These are phyloP conservation scores for Empidonax traillii DNA, from an alignment of 2,113 vertebrate genomes.

Conservation along the genomic window DNA sequence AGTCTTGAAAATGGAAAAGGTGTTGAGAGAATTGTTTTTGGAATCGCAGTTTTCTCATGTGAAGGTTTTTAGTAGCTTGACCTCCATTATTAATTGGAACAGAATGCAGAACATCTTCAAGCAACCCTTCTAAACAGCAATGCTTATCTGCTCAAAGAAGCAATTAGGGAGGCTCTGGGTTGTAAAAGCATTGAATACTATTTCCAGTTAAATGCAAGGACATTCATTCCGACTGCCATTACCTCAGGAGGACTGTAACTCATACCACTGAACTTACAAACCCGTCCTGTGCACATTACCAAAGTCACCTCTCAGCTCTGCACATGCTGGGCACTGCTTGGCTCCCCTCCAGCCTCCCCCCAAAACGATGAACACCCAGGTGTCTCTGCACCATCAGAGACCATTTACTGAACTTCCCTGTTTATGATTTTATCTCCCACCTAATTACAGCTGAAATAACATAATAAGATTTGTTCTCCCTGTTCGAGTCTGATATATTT, in stretches of 20 bases:
- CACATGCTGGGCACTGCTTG: slow-evolving; percentile 8
- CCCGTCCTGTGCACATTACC: background rate
- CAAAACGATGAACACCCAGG: background rate
- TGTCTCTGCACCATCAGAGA: background rate
- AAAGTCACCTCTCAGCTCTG: slow-evolving; percentile 19
- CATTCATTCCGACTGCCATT: slow-evolving; percentile 31
- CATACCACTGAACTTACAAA: slow-evolving; percentile 17
- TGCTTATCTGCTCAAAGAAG: slow-evolving; percentile 44
- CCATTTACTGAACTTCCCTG: background rate
- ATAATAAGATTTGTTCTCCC: slow-evolving; percentile 63
- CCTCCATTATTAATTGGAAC: slow-evolving; percentile 28
- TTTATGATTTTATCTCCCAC: slow-evolving; percentile 67
- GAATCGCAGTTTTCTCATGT: background rate
- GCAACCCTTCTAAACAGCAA: slow-evolving; percentile 17
- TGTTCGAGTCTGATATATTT: slow-evolving; percentile 68
- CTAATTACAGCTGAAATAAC: slow-evolving; percentile 75
- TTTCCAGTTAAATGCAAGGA: slow-evolving; percentile 57
- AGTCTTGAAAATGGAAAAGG: background rate
- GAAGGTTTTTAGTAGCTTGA: background rate
- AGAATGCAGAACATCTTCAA: background rate
- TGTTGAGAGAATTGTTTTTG: background rate
- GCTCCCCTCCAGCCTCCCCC: slow-evolving; percentile 20
- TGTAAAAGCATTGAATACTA: slow-evolving; percentile 27
- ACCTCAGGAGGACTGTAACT: slow-evolving; percentile 45
- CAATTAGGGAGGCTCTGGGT: slow-evolving; percentile 46